Conservation (phyloP, 2,888 invertebrate genomes). For the Scaptomyza tumidula region DNA sequence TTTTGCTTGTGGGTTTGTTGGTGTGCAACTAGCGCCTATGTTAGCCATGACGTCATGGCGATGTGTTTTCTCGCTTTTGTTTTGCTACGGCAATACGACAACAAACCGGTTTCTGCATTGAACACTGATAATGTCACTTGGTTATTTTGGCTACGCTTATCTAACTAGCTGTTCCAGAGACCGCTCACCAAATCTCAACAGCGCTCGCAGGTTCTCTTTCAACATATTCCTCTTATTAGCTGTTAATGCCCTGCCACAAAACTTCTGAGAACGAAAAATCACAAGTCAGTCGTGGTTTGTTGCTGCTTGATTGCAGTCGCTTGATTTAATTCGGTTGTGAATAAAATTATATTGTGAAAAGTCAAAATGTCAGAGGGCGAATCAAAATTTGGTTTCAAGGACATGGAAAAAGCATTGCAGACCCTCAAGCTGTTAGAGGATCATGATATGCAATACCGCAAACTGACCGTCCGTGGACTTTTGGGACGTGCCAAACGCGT, state of each 20-base stretch:
- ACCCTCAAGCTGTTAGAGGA: slow-evolving; percentile 87
- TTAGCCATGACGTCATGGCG: slow-evolving; percentile 56
- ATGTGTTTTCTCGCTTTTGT: slow-evolving; percentile 55
- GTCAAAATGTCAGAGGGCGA: slow-evolving; percentile 83
- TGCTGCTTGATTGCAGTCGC: slow-evolving; percentile 42
- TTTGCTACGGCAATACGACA: slow-evolving; percentile 65
- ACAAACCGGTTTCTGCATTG: slow-evolving; percentile 67
- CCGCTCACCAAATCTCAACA: slow-evolving; percentile 40
- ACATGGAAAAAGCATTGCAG: slow-evolving; percentile 89
- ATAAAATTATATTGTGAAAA: slow-evolving; percentile 13
- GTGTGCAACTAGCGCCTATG: slow-evolving; percentile 20
- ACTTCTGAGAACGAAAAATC: slow-evolving; percentile 10
- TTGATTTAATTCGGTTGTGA: neutral
- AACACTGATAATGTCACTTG: slow-evolving; percentile 61
- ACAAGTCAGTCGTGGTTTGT: slow-evolving; percentile 58
- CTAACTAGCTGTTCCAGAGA: slow-evolving; percentile 56
- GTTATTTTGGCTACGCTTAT: slow-evolving; percentile 77
- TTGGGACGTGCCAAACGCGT: slow-evolving; percentile 86
- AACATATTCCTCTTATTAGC: slow-evolving; percentile 17
- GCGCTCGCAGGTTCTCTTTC: slow-evolving; percentile 49
- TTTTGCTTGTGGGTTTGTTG: neutral
- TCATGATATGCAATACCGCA: slow-evolving; percentile 88
- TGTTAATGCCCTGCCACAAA: slow-evolving; percentile 2
- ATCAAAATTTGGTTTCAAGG: slow-evolving; percentile 89
- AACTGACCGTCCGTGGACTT: slow-evolving; percentile 87